Percentiles rank a stretch among this genome's conserved stretches.
Conservation (phyloP, 2,113 vertebrate species). For the Sylvilagus bachmani region DNA sequence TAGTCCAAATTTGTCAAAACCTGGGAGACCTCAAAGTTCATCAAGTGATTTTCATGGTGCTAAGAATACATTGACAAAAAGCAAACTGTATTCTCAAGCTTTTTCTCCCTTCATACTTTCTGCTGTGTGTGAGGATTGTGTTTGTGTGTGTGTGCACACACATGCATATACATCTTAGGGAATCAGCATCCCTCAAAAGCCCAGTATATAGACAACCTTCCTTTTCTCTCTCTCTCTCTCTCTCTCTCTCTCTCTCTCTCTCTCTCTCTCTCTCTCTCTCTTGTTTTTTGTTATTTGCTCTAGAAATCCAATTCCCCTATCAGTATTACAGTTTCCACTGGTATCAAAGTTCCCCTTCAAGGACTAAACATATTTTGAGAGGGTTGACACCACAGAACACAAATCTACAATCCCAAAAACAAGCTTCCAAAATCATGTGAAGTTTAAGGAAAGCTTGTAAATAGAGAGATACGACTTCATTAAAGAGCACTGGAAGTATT, state of each 20-base stretch:
- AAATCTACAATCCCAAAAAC: slow-evolving; percentile 11
- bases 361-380: background rate
- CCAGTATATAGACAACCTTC: background rate
- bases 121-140: background rate
- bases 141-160: background rate
- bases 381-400: background rate
- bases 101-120: background rate
- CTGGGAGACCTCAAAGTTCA: background rate
- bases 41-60: background rate
- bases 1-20: background rate
- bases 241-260: background rate
- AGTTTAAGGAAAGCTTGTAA: slow-evolving; percentile 39
- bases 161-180: background rate
- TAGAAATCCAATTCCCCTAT: slow-evolving; percentile 24
- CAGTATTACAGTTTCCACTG: background rate
- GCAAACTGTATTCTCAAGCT: background rate
- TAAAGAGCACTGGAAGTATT: slow-evolving; percentile 65
- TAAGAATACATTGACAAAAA: background rate
- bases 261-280: background rate
- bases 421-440: background rate
- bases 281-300: slow-evolving; percentile 18
- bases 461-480: slow-evolving; percentile 77
- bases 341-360: background rate
- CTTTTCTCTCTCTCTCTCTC: background rate
- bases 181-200: fast-evolving